Percentiles rank a stretch among this genome's conserved stretches.
Evolutionary conservation across 2,113 vertebrate genomes (phyloP).

Genomic region (Oryzias javanicus): DNA sequence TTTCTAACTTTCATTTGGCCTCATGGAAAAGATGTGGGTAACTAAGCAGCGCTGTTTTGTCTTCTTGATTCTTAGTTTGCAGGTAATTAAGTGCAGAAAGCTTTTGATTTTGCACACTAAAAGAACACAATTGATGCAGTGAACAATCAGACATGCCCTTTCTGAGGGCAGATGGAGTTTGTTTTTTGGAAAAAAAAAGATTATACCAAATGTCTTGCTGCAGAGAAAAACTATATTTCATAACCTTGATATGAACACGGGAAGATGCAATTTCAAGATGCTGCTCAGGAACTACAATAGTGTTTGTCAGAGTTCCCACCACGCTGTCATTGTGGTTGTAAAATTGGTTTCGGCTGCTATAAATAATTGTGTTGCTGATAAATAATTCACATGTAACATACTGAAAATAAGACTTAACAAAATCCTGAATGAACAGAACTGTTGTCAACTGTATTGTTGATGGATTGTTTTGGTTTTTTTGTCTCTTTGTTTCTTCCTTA

Average conservation of each 20-base stretch:
- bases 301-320: no score
- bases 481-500: no score
- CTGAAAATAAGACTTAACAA: no score
- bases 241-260: not conserved
- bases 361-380: no score
- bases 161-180: not conserved
- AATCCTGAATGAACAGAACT: no score
- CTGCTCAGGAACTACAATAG: not conserved
- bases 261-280: not conserved
- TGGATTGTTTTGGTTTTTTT: no score
- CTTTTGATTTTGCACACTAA: no score
- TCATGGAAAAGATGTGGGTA: constrained; percentile 2
- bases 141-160: not conserved
- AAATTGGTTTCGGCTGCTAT: no score
- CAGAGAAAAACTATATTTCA: not conserved
- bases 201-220: not conserved
- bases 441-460: no score
- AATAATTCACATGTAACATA: no score
- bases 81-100: not conserved
- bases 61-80: constrained; percentile 12
- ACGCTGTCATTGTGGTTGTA: no score
- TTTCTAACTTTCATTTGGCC: constrained; percentile 3
- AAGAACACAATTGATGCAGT: not conserved
- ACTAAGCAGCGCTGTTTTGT: not conserved
- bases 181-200: not conserved